Evolutionary conservation across 1,140 invertebrate species (phyloP).

Genomic region (Mylabris phalerata): DNA sequence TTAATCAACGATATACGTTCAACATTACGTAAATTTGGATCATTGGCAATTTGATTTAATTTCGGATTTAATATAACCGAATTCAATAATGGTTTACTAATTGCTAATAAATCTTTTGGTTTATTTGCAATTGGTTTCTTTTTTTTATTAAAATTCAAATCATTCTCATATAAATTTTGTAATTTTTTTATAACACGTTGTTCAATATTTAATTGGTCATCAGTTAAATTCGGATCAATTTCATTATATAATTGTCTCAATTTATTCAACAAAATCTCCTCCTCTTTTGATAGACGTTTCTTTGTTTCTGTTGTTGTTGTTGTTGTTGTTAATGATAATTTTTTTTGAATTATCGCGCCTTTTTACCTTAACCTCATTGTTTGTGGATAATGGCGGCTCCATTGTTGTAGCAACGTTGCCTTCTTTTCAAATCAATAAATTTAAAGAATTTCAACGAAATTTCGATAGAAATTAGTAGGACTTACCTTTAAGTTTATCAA

Average conservation of each 20-base stretch:
- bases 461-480: not conserved
- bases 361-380: too few relatives aligned
- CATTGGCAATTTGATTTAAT: slow-evolving; percentile 24
- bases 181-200: slow-evolving; percentile 31
- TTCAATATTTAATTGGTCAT: slow-evolving; percentile 28
- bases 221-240: slow-evolving; percentile 31
- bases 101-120: slow-evolving; percentile 31
- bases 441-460: too few relatives aligned
- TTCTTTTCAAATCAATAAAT: too few relatives aligned
- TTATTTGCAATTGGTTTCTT: slow-evolving; percentile 30
- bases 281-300: slow-evolving; percentile 28
- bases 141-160: slow-evolving; percentile 7
- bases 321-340: too few relatives aligned
- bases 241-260: slow-evolving; percentile 27
- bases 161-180: slow-evolving; percentile 32
- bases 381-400: too few relatives aligned
- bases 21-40: slow-evolving; percentile 15
- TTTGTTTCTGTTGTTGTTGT: not conserved
- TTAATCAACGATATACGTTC: not conserved
- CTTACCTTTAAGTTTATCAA: slow-evolving; percentile 71
- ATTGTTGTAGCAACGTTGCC: too few relatives aligned
- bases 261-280: slow-evolving; percentile 27
- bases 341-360: too few relatives aligned
- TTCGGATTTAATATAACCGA: slow-evolving; percentile 35
- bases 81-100: slow-evolving; percentile 33